Evolutionary conservation across 2,797 vertebrate genomes (phyloP).

Genomic region (Clarias fuscus): DNA sequence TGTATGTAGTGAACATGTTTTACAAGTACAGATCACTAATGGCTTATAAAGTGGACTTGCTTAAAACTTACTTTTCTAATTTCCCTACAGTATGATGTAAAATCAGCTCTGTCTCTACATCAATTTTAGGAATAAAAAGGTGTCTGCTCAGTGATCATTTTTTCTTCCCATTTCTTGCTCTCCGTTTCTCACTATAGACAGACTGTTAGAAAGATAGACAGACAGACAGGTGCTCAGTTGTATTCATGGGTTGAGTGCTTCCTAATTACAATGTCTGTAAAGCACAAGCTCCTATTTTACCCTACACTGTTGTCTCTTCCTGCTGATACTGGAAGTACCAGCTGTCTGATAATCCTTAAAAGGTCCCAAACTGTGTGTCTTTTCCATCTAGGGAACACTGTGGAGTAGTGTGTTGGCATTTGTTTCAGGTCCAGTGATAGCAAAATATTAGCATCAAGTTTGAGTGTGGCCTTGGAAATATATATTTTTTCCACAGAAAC

Average conservation of each 20-base stretch:
- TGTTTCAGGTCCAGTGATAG: background rate
- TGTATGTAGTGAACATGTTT: background rate
- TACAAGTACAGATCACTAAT: background rate
- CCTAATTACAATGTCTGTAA: background rate
- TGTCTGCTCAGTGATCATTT: background rate
- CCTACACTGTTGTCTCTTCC: background rate
- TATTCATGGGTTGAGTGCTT: background rate
- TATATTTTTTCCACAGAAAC: background rate
- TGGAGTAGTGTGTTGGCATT: background rate
- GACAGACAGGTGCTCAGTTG: background rate
- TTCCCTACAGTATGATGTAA: background rate
- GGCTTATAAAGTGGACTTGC: background rate
- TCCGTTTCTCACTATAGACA: too few species aligned
- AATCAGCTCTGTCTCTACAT: background rate
- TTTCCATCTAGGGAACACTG: background rate
- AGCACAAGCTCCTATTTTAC: background rate
- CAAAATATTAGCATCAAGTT: background rate
- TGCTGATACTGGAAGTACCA: background rate
- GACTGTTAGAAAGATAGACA: too few species aligned
- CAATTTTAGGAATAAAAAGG: background rate
- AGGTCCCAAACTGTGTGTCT: background rate
- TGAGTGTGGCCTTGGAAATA: background rate
- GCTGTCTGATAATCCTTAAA: constrained; percentile 8
- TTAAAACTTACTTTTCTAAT: background rate
- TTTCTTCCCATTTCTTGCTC: too few species aligned